Base-by-base conservation (phyloP, 2,113 vertebrate species). In the Leptobrachium leishanense region DNA sequence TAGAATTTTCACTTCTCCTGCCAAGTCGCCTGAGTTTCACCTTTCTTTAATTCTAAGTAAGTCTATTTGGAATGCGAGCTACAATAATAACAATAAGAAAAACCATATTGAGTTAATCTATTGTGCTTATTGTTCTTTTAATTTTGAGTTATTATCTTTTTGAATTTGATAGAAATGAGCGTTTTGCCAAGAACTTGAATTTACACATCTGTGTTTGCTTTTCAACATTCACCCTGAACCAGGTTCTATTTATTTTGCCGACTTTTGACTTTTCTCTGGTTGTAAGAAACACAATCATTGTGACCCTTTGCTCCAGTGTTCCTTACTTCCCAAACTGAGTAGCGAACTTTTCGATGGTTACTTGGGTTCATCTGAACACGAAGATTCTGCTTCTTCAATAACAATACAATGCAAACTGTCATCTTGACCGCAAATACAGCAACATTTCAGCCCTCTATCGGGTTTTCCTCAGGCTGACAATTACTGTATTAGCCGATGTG, bases 161-260 rank as follows among this genome's bases (percentile, higher is more conserved):
- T 66, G 44, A 54, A 72, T 54, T n/a, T 54, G 69, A 72, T 72
- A 72, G 54, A 50, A 54, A 72, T 54, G n/a, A 15, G 20, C 66
- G 59, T 72, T 72, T 79, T 72, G 69, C 39, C 69, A 66, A 72
- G 69, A 65, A 66, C 59, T 66, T 65, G 76, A 79, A 54, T 79
- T 66, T 79, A 72, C 69, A 72, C 77, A 79, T 72, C 77, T 79
- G 77, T 79, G 40, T 79, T 79, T 79, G 77, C 62, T 54, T 31
- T 66, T 11, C n/a, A 15, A n/a, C 44, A 72, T 72, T 62, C 62
- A 72, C 64, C 54, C 50, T 39, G 66, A 53, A 65, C 15, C 4
- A 6, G 5, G 6, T 55, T 54, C 43, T 72, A 8, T 72, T 79
- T 65, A 64, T 11, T 72, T 72, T 72, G 54, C 69, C 44, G 54